Conservation (phyloP, 2,113 vertebrate species). For the Maccullochella peelii region DNA sequence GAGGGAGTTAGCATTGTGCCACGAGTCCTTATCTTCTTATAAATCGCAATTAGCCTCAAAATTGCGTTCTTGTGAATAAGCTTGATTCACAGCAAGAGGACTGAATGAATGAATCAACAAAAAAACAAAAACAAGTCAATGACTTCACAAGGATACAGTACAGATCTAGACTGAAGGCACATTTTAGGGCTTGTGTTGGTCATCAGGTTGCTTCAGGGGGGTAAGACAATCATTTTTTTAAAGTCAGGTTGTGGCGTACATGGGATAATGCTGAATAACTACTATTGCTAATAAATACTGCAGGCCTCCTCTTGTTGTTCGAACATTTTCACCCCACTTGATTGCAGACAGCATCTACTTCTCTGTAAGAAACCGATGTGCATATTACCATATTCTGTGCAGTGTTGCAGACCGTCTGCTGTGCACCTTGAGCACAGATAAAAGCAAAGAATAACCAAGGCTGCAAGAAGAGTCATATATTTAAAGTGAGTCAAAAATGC, state of each 20-base stretch:
- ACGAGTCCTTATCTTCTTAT: conserved; percentile 19
- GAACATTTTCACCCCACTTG: conserved; percentile 28
- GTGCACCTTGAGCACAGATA: background rate
- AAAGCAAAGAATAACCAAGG: background rate
- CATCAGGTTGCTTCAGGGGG: conserved; percentile 5
- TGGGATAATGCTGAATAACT: background rate
- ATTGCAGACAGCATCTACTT: conserved; percentile 16
- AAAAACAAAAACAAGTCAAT: too few relatives aligned
- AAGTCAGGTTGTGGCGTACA: background rate
- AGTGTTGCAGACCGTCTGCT: background rate
- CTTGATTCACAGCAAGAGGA: conserved; percentile 20
- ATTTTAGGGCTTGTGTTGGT: background rate
- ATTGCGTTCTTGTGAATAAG: conserved; percentile 5
- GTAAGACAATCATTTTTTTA: background rate
- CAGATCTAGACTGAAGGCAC: background rate
- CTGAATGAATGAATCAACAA: conserved; percentile 28
- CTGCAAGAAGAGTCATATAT: conserved; percentile 5
- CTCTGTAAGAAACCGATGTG: conserved; percentile 27
- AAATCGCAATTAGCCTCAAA: conserved; percentile 40
- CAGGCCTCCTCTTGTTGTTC: conserved; percentile 4
- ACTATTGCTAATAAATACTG: conserved; percentile 10
- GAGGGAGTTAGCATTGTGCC: background rate
- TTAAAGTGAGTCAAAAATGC: conserved; percentile 36
- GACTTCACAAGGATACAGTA: conserved; percentile 31
- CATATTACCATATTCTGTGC: conserved; percentile 11